Base-by-base conservation (phyloP, 64 coral and sea anemone genomes). In the Actinia tenebrosa region DNA sequence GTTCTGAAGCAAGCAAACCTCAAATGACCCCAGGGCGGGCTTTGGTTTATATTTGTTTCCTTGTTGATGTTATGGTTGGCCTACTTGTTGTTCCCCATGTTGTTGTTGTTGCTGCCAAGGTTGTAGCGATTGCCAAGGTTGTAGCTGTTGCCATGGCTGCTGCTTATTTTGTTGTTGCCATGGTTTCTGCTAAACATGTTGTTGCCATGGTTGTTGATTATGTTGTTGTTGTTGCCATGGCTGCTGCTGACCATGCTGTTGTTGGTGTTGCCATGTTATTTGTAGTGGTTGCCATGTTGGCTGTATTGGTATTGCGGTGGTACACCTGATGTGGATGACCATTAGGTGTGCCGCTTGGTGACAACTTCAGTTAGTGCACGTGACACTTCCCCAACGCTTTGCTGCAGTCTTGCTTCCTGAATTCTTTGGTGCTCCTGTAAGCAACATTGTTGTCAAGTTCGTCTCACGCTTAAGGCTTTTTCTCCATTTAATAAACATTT, bases 381-480 rank as follows among this genome's bases (percentile, higher is more conserved):
- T 75, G 4, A 53, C 30, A 37, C 30, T 37, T 37, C 30, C 30
- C 30, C 30, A 37, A 37, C 30, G 30, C 30, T 37, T 37, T 37
- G 30, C 30, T 37, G 30, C 30, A 37, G 30, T 37, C 30, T 37
- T 37, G 30, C 30, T 37, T 37, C 30, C 30, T 37, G 30, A 37
- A 37, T 37, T 37, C 30, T 37, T 37, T 37, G 30, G 30, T 37
- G 30, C 54, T 80, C 79, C 79, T 60, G 78, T 83, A 58, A 89
- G 26, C 27, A 89, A 6, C 79, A 69, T 81, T 68, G 83, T 89
- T 53, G 87, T 89, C 3, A 83, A 58, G 79, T 89, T 89, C 18
- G 61, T 30, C 80, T 88, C 87, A 60, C 55, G 87, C 77, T 80
- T 88, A 15, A 88, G 79, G 26, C 55, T 61, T 77, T 45, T 59